A percentile compares a stretch with the other conserved stretches of the same genome.
Conservation (phyloP, 1,140 invertebrate genomes). For the Pantala flavescens region DNA sequence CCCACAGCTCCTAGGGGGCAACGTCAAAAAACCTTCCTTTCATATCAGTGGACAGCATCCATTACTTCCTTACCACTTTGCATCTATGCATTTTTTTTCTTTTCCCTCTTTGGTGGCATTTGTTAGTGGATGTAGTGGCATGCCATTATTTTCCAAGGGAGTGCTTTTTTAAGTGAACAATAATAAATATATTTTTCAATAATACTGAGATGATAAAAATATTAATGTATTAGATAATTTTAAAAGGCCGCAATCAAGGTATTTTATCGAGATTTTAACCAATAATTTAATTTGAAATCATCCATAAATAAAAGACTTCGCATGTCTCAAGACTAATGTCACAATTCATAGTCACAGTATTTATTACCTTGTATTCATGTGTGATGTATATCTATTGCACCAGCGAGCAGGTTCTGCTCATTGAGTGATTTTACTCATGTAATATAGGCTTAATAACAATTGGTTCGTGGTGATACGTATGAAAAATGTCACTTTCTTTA, state of each 20-base stretch:
- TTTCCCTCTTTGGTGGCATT: slow-evolving; percentile 6
- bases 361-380: background rate
- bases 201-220: background rate
- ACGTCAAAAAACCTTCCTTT: background rate
- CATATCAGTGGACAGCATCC: background rate
- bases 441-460: background rate
- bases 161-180: background rate
- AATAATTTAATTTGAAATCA: background rate
- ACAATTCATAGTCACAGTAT: background rate
- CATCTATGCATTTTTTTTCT: slow-evolving; percentile 12
- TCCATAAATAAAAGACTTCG: background rate
- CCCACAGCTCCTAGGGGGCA: too few species aligned
- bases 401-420: background rate
- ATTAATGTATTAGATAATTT: background rate
- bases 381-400: background rate
- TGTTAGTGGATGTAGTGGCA: slow-evolving; percentile 1
- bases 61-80: background rate
- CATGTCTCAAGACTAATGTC: background rate
- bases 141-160: background rate
- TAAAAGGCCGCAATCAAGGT: background rate
- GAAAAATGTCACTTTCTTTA: background rate
- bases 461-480: background rate
- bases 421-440: background rate
- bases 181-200: slow-evolving; percentile 7
- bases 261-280: background rate